Evolutionary conservation across 23 tunicate species (phyloP).

Genomic region (Halocynthia roretzi): DNA sequence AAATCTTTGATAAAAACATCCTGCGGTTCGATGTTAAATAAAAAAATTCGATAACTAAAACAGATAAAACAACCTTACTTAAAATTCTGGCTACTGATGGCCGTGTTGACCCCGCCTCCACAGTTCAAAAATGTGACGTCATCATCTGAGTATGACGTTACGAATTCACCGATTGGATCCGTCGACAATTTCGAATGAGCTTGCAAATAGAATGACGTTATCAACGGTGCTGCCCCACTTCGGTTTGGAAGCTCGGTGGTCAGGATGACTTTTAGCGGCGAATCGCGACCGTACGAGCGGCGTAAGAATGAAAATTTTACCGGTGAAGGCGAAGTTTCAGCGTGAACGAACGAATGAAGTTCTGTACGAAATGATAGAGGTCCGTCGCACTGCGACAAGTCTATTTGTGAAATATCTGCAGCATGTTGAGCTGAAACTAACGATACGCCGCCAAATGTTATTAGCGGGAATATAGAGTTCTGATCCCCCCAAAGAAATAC

Average conservation of each 20-base stretch:
- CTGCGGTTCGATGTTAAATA: neutral
- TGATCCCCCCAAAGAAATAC: no score
- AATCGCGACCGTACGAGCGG: neutral
- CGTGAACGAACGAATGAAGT: neutral
- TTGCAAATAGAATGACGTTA: conserved; percentile 24
- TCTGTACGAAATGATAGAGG: neutral
- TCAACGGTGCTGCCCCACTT: no score
- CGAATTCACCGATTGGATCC: conserved; percentile 10
- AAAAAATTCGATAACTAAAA: neutral
- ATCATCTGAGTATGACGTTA: conserved; percentile 9
- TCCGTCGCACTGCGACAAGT: conserved; percentile 1
- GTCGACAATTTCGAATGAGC: conserved; percentile 14
- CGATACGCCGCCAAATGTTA: no score
- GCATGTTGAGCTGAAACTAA: neutral
- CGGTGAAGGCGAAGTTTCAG: neutral
- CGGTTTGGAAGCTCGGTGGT: neutral
- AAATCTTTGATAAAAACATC: no score
- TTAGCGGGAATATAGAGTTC: no score
- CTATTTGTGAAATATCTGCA: neutral
- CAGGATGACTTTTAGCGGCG: conserved; percentile 16
- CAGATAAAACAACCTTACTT: conserved; percentile 4
- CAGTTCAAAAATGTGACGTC: conserved; percentile 13
- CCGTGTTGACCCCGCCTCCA: conserved; percentile 9
- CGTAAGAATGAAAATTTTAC: conserved; percentile 10
- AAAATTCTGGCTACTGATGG: conserved; percentile 5